Evolutionary conservation across 2,888 invertebrate species (phyloP), one percentile per base, ranked within the genome.

Genomic region (Acronicta psi): DNA sequence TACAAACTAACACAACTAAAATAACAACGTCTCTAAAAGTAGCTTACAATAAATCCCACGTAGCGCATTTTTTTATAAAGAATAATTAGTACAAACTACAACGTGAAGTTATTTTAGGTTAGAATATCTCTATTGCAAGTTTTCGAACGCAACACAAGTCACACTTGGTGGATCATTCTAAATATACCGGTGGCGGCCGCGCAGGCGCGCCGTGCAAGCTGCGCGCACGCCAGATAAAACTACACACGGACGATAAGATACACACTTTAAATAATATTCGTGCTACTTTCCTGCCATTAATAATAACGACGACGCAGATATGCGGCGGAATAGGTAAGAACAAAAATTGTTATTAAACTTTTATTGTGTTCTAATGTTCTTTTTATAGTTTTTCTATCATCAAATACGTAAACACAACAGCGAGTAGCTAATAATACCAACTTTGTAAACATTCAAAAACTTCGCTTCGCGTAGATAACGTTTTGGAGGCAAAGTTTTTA

Each of bases 311-410:
- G 81, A 79, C 80, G 78, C 79, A 83, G 84, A 81, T 84, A 92
- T 92, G 92, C 87, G 86, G 76, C 89, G 89, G 70, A 89, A 87
- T 88, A 92, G 92, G 93, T 93, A 83, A 91, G 91, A 81, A 80
- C 31, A 74, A 78, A 84, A 82, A 77, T 66, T 60, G 43, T 67
- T 61, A 29, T 29, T 18, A 51, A 55, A 84, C 70, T 84, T 81
- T 78, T 57, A 54, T 58, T 77, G 80, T 77, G 80, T 86, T 81
- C 64, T 63, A 69, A 77, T 79, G 81, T n/a, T 81, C 73, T 82
- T 84, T 78, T 52, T 62, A 70, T 79, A 80, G 71, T 81, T 84
- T 79, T 79, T 69, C 63, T 75, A 79, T 73, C 69, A 75, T 77
- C 74, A 73, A 67, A 75, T 77, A 78, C 77, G 72, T 75, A 79